Evolutionary conservation across 2,797 vertebrate species (phyloP), one percentile per base, ranked within the genome.

Genomic region (Acanthis flammea): DNA sequence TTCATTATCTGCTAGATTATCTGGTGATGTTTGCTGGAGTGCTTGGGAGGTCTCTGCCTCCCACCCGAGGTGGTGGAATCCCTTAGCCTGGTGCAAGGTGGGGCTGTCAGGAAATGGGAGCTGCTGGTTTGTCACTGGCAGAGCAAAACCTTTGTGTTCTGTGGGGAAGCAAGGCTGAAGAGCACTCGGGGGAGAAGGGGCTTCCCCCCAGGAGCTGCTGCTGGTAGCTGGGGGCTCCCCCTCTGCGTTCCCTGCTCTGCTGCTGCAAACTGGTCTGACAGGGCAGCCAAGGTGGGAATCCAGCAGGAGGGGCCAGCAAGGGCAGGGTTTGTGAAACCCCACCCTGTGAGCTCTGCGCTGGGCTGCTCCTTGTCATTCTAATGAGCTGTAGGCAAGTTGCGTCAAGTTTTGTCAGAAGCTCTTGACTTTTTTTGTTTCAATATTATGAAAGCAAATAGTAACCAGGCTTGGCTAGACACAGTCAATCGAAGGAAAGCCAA

Each of bases 371-470:
- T 88, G 42, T 90, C 65, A 93, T 82, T 58, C 5, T 55, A 75
- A 82, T 39, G 74, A 84, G 41, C 77, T 51, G 12, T 42, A 55
- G 6, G 76, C 82, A 78, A 70, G 89, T 73, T 83, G 86, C 39
- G 45, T 95, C 93, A 84, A 42, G 88, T 93, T 91, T 62, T 89
- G 66, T 91, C 62, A 94, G 70, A 83, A 80, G 68, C 39, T 73
- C 62, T 87, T 44, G 58, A 18, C 61, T 72, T 82, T 84, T 73
- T 92, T 55, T 81, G 66, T 71, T 93, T 79, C 66, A 35, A 1
- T 68, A 42, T 67, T 84, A 37, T 28, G 31, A 82, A 91, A 90
- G 76, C 45, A 79, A 55, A 92, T 21, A 62, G 73, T 74, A 61
- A 62, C 19, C 1, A 4, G 65, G 60, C 31, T 86, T 71, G 65